Percentiles rank a stretch among this genome's conserved stretches.
Conservation (phyloP, 2,113 vertebrate genomes). For the Athene cunicularia region DNA sequence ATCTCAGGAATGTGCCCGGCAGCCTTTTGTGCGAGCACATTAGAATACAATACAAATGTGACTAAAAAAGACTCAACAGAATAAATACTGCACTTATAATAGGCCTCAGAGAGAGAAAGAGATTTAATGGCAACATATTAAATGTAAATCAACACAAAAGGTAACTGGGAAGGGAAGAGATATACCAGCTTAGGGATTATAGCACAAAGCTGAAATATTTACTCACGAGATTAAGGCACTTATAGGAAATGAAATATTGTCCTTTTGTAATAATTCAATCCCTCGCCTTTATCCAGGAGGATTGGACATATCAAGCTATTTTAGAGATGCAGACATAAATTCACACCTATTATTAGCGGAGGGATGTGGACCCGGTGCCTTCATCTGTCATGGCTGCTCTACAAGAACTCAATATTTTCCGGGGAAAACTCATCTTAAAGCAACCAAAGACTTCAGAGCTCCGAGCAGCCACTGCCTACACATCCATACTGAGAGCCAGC, state of each 20-base stretch:
- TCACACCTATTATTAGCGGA: background rate
- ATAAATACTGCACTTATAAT: conserved; percentile 67
- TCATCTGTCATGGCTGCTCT: background rate
- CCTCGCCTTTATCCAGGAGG: conserved; percentile 38
- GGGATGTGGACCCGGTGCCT: background rate
- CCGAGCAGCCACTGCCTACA: background rate
- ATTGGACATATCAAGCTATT: conserved; percentile 20
- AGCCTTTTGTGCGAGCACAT: conserved; percentile 48
- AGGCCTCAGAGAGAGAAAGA: conserved; percentile 49
- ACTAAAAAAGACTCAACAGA: conserved; percentile 64
- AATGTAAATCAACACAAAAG: conserved; percentile 75
- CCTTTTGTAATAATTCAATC: conserved; percentile 65
- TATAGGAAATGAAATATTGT: conserved; percentile 70
- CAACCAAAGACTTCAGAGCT: background rate
- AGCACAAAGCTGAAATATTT: conserved; percentile 72
- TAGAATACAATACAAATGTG: conserved; percentile 64
- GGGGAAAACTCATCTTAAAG: background rate
- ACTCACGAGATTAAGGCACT: conserved; percentile 73
- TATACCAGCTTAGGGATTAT: conserved; percentile 69
- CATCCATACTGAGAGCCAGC: background rate
- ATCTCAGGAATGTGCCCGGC: background rate
- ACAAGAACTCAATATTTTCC: background rate
- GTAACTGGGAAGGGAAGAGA: conserved; percentile 68
- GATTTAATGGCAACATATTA: conserved; percentile 73
- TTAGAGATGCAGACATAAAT: conserved; percentile 31